Percentiles rank a stretch among this genome's conserved stretches.
Conservation (phyloP, 2,797 vertebrate species). For the Novumbra hubbsi region DNA sequence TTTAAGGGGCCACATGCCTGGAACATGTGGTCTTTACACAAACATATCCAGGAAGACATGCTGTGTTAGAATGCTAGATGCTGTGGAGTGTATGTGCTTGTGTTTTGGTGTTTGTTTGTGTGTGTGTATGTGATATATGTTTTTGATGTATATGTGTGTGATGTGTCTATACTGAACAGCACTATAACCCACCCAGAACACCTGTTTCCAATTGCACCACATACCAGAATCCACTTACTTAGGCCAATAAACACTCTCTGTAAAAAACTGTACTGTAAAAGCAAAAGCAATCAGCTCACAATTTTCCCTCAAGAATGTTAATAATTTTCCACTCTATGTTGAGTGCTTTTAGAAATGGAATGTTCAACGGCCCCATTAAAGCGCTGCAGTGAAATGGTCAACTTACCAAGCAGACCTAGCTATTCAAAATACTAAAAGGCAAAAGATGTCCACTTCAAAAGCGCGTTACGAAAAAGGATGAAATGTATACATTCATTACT, state of each 20-base stretch:
- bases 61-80: not conserved
- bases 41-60: not conserved
- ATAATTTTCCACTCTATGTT: slow-evolving; percentile 35
- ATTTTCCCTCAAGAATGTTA: slow-evolving; percentile 42
- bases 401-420: not conserved
- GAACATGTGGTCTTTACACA: slow-evolving; percentile 16
- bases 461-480: not conserved
- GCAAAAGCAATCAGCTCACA: slow-evolving; percentile 32
- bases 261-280: slow-evolving; percentile 57
- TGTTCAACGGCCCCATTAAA: not conserved
- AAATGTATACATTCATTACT: too few species aligned
- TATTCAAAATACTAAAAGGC: not conserved
- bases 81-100: not conserved
- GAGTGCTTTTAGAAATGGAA: slow-evolving; percentile 17
- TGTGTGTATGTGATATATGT: too few species aligned
- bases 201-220: slow-evolving; percentile 72
- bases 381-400: not conserved
- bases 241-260: slow-evolving; percentile 63
- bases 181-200: slow-evolving; percentile 41
- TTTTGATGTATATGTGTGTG: not conserved
- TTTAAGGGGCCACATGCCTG: slow-evolving; percentile 34
- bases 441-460: not conserved
- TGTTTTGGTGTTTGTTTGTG: not conserved
- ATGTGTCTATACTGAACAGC: not conserved
- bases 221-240: slow-evolving; percentile 68